phyloP scores from a whole-genome alignment of 2,888 invertebrate species.

The Scaptomyza cyrtandrae region DNA sequence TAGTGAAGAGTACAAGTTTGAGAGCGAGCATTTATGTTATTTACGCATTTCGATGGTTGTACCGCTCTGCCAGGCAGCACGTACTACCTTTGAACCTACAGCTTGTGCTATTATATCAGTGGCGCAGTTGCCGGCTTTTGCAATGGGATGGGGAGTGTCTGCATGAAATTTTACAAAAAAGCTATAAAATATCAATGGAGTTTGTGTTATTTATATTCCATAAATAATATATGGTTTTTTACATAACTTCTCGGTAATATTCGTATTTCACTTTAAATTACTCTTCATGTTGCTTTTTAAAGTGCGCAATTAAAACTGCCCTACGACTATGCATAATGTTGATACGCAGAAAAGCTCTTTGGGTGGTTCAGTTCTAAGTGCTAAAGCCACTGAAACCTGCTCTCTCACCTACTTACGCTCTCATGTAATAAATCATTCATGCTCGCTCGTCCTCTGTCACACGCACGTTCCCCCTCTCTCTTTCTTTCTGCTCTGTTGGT shows the following conservation, averaged over 20 bases:
- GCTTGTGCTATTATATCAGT: constrained; percentile 56
- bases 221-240: background rate
- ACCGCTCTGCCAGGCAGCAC: constrained; percentile 38
- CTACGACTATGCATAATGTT: constrained; percentile 28
- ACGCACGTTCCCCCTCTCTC: constrained; percentile 7
- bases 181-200: background rate
- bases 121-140: constrained; percentile 48
- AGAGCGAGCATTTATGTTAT: constrained; percentile 42
- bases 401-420: constrained; percentile 32
- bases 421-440: constrained; percentile 35
- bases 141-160: constrained; percentile 6
- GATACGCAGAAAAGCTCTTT: constrained; percentile 42
- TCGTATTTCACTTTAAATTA: background rate
- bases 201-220: background rate
- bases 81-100: constrained; percentile 51
- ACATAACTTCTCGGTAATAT: background rate
- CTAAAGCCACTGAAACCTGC: constrained; percentile 29
- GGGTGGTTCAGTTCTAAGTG: constrained; percentile 41
- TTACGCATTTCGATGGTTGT: constrained; percentile 70
- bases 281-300: background rate
- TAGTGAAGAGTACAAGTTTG: constrained; percentile 13
- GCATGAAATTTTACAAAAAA: background rate
- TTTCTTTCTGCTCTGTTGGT: background rate
- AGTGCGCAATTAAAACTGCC: constrained; percentile 19
- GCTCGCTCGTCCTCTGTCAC: constrained; percentile 16